Evolutionary conservation across 2,888 invertebrate species (phyloP), one percentile per base, ranked within the genome.

Genomic region (Syritta pipiens): DNA sequence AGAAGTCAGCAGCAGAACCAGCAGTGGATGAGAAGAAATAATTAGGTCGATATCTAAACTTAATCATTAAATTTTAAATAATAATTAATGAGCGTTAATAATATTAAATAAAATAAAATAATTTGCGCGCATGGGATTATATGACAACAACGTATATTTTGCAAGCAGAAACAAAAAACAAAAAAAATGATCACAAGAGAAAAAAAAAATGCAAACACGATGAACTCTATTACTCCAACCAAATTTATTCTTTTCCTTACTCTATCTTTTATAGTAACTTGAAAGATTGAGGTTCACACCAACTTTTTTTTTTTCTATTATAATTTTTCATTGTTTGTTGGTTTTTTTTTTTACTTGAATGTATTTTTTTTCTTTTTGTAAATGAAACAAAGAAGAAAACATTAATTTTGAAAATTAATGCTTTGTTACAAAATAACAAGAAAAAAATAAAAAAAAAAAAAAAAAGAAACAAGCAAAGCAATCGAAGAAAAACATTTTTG

Each of bases 81-180:
- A 72, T 77, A 57, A 67, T 68, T n/a, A 71, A 74, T 79, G 79
- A 74, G 79, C 72, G 79, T 79, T 74, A 62, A 77, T 77, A 72
- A 79, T 67, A 74, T 67, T 74, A 30, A 79, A 62, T 74, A 62
- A 72, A n/a, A 77, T 77, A 74, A 62, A 62, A 68, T 37, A 68
- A 74, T 74, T 67, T 74, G 62, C 67, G 79, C 57, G 79, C 79
- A 74, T 74, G 74, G 68, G 57, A 74, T 79, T 74, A 74, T 62
- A 62, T 79, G 55, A 57, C 6, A 35, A 57, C 51, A 72, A 49
- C 48, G 24, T 57, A 79, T 74, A 74, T 74, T 67, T 74, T 65
- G 51, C 74, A 74, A 60, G 55, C 63, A 62, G 53, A 19, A 57
- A 40, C 22, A 37, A 37, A 17, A 53, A 68, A 62, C 28, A 46